These are phyloP conservation scores for roundworm (Caenorhabditis elegans) DNA, from an alignment of 1,140 invertebrate genomes.

Conservation along the genomic window DNA sequence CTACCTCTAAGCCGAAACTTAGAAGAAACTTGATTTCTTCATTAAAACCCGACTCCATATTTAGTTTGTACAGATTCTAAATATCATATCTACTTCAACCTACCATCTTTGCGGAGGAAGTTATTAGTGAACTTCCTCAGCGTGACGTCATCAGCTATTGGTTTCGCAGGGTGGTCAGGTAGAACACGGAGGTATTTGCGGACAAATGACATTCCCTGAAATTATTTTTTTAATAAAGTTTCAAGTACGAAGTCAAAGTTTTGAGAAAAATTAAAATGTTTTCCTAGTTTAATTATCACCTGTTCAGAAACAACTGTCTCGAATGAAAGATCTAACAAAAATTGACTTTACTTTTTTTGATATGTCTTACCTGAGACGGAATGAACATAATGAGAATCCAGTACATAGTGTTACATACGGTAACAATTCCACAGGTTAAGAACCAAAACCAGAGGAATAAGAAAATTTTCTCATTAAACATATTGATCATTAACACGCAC, in stretches of 20 bases:
- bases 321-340: too few relatives aligned
- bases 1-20: too few relatives aligned
- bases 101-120: constrained; percentile 62
- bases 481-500: constrained; percentile 66
- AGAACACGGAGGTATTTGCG: constrained; percentile 66
- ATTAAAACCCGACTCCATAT: too few relatives aligned
- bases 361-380: constrained; percentile 58
- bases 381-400: constrained; percentile 66
- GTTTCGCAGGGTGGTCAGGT: constrained; percentile 62
- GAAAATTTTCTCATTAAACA: constrained; percentile 67
- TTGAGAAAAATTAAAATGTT: too few relatives aligned
- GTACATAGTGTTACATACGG: constrained; percentile 62
- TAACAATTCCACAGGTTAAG: constrained; percentile 62
- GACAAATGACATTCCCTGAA: constrained; percentile 53
- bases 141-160: constrained; percentile 63
- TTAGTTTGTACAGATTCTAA: too few relatives aligned
- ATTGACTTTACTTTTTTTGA: too few relatives aligned
- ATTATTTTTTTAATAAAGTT: too few relatives aligned
- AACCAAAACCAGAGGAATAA: constrained; percentile 67
- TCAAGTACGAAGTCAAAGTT: too few relatives aligned
- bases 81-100: background rate
- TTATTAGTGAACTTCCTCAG: constrained; percentile 64
- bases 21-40: too few relatives aligned
- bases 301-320: too few relatives aligned
- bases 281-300: too few relatives aligned